phyloP scores from a whole-genome alignment of 2,888 invertebrate genomes.

The Seladonia tumulorum region DNA sequence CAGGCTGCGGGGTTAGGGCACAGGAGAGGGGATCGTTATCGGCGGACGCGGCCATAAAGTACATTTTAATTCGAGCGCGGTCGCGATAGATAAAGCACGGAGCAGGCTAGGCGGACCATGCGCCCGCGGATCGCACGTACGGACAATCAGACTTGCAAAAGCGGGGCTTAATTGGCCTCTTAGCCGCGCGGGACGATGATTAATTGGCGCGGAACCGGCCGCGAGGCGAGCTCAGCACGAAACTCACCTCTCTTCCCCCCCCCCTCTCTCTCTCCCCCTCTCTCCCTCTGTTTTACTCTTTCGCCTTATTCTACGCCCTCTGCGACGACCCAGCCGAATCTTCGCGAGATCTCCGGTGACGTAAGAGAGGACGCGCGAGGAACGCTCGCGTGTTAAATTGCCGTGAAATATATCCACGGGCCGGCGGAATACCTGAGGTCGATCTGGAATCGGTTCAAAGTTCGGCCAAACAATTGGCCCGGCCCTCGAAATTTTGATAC shows the following conservation, averaged over 20 bases:
- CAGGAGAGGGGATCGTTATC: slow-evolving; percentile 65
- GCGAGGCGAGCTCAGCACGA: slow-evolving; percentile 45
- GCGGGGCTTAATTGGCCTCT: slow-evolving; percentile 77
- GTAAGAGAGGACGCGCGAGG: slow-evolving; percentile 11
- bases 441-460: neutral
- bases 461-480: neutral
- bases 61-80: slow-evolving; percentile 72
- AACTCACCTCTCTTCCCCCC: neutral
- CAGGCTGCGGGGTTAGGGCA: neutral
- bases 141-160: slow-evolving; percentile 81
- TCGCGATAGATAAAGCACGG: slow-evolving; percentile 60
- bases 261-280: neutral
- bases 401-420: slow-evolving; percentile 37
- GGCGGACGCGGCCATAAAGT: slow-evolving; percentile 74
- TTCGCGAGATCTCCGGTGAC: slow-evolving; percentile 28
- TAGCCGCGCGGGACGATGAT: slow-evolving; percentile 75
- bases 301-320: neutral
- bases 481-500: neutral
- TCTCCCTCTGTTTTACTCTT: neutral
- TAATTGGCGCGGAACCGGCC: slow-evolving; percentile 72
- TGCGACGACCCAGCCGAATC: slow-evolving; percentile 36
- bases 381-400: slow-evolving; percentile 28
- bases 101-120: slow-evolving; percentile 31
- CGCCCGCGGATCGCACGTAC: slow-evolving; percentile 54
- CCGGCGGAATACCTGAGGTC: neutral